Percentiles rank a stretch among this genome's conserved stretches.
phyloP scores from a whole-genome alignment of 2,113 vertebrate genomes.

The Rostratula benghalensis region DNA sequence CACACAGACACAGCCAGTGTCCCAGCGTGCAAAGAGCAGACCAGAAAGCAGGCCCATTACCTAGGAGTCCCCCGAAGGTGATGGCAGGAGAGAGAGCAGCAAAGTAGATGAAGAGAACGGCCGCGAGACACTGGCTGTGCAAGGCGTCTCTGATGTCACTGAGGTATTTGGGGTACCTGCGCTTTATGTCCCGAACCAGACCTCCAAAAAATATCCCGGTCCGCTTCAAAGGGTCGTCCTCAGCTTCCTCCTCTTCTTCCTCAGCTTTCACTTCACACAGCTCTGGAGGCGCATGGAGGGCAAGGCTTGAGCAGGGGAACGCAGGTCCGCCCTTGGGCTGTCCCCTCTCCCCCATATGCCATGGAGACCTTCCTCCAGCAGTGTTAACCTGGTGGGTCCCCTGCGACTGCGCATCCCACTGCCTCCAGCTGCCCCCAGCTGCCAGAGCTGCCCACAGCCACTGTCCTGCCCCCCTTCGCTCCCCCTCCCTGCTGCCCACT shows the following conservation, averaged over 20 bases:
- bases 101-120: conserved; percentile 98
- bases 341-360: neutral
- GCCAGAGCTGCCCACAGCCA: neutral
- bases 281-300: conserved; percentile 39
- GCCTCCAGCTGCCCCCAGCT: neutral
- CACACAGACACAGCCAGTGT: conserved; percentile 50
- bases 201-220: conserved; percentile 93
- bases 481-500: neutral
- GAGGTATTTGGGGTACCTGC: conserved; percentile 91
- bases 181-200: conserved; percentile 91
- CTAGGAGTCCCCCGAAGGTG: conserved; percentile 96
- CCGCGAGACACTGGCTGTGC: conserved; percentile 92
- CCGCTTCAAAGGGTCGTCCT: conserved; percentile 89
- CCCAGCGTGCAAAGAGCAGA: conserved; percentile 49
- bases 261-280: conserved; percentile 79
- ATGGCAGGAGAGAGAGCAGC: conserved; percentile 97
- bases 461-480: neutral
- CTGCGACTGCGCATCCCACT: neutral
- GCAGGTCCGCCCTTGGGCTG: neutral
- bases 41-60: conserved; percentile 79
- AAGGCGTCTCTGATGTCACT: conserved; percentile 92
- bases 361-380: neutral
- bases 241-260: conserved; percentile 82
- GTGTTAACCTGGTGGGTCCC: neutral
- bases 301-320: neutral